Percentiles rank a stretch among this genome's conserved stretches.
Evolutionary conservation across 92 coral and sea anemone species (phyloP).

Genomic region (Parazoanthus swiftii): DNA sequence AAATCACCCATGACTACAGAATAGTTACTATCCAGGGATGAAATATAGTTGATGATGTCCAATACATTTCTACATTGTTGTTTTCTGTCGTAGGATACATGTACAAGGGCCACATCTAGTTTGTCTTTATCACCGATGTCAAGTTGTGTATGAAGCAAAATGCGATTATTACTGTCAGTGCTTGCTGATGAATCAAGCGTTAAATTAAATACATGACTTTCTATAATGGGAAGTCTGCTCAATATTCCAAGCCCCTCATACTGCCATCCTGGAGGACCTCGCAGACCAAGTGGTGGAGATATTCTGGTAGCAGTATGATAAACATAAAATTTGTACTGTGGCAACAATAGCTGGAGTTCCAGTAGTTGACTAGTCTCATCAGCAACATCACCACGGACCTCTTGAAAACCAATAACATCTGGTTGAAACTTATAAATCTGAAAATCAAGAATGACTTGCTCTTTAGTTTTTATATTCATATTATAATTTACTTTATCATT

Average conservation of each 20-base stretch:
- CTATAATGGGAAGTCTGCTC: conserved; percentile 80
- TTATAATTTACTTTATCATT: no score
- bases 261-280: conserved; percentile 91
- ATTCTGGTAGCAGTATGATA: conserved; percentile 69
- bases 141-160: conserved; percentile 77
- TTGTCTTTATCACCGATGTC: conserved; percentile 64
- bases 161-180: conserved; percentile 72
- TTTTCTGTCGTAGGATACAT: conserved; percentile 83
- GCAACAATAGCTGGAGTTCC: conserved; percentile 68
- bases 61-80: conserved; percentile 91
- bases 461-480: background rate
- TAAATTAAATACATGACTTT: conserved; percentile 71
- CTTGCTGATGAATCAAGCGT: conserved; percentile 54
- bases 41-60: conserved; percentile 74
- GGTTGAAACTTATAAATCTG: conserved; percentile 76
- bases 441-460: background rate
- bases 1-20: conserved; percentile 90
- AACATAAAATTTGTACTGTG: conserved; percentile 66
- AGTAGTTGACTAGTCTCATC: conserved; percentile 71
- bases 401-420: conserved; percentile 96
- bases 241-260: conserved; percentile 90
- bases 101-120: conserved; percentile 74
- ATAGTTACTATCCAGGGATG: conserved; percentile 72
- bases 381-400: conserved; percentile 75
- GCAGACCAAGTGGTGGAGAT: conserved; percentile 58